phyloP scores from a whole-genome alignment of 2,797 vertebrate species.

The Pseudochirops cupreus region DNA sequence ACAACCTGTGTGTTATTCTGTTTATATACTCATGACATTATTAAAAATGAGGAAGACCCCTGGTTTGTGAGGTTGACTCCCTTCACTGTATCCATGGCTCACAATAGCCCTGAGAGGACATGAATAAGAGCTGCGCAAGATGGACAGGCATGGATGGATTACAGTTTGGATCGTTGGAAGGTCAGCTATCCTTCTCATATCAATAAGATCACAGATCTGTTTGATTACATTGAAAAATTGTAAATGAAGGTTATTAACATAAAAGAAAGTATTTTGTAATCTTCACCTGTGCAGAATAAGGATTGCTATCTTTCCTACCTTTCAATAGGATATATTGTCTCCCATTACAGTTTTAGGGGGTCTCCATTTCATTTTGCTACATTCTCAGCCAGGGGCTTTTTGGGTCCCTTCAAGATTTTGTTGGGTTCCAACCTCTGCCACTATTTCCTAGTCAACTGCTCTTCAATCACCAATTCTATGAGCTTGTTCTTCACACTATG shows the following conservation, averaged over 20 bases:
- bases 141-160: background rate
- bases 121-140: background rate
- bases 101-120: background rate
- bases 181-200: background rate
- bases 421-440: background rate
- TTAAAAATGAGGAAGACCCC: background rate
- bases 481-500: background rate
- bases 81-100: background rate
- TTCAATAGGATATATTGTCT: background rate
- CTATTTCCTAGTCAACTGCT: background rate
- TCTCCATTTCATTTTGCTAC: background rate
- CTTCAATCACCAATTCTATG: background rate
- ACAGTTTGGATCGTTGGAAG: background rate
- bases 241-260: background rate
- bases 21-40: background rate
- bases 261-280: background rate
- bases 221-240: background rate
- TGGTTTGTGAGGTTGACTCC: background rate
- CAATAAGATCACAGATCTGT: background rate
- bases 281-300: background rate
- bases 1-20: background rate
- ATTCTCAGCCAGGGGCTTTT: background rate
- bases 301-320: background rate
- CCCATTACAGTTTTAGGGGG: background rate
- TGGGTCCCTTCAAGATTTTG: background rate